A percentile compares a stretch with the other conserved stretches of the same genome.
Evolutionary conservation across 2,797 vertebrate genomes (phyloP).

Genomic region (Sebastes variabilis): DNA sequence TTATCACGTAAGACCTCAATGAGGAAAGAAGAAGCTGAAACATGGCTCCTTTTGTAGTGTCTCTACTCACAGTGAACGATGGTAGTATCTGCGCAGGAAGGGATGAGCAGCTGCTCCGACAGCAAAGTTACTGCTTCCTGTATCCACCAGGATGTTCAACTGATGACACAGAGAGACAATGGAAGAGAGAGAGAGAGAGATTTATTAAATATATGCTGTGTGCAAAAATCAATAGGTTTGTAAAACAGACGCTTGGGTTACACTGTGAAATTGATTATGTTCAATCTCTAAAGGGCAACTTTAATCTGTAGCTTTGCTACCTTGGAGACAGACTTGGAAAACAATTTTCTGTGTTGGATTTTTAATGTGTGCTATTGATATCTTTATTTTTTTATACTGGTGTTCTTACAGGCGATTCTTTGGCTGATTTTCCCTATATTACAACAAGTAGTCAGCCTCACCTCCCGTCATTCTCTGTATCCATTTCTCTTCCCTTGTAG

Average conservation of each 20-base stretch:
- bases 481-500: slow-evolving; percentile 5
- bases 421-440: background rate
- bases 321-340: slow-evolving; percentile 2
- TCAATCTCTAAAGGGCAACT: slow-evolving; percentile 9
- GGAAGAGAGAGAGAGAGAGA: background rate
- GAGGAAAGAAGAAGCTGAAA: background rate
- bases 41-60: background rate
- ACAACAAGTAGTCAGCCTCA: background rate
- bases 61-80: slow-evolving; percentile 92
- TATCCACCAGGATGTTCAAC: slow-evolving; percentile 99
- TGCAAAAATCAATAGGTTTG: slow-evolving; percentile 26
- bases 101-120: slow-evolving; percentile 96
- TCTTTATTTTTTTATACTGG: background rate
- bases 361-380: background rate
- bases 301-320: background rate
- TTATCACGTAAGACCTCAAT: background rate
- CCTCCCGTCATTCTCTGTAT: background rate
- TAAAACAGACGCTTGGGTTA: slow-evolving; percentile 1
- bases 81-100: slow-evolving; percentile 95
- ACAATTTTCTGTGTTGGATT: background rate
- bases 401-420: background rate
- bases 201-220: slow-evolving; percentile 3
- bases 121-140: slow-evolving; percentile 98
- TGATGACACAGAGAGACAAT: slow-evolving; percentile 8
- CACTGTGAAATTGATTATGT: slow-evolving; percentile 17